Evolutionary conservation across 2,797 vertebrate genomes (phyloP), one percentile per base, ranked within the genome.

Genomic region (Stomatorhinus walkeri): DNA sequence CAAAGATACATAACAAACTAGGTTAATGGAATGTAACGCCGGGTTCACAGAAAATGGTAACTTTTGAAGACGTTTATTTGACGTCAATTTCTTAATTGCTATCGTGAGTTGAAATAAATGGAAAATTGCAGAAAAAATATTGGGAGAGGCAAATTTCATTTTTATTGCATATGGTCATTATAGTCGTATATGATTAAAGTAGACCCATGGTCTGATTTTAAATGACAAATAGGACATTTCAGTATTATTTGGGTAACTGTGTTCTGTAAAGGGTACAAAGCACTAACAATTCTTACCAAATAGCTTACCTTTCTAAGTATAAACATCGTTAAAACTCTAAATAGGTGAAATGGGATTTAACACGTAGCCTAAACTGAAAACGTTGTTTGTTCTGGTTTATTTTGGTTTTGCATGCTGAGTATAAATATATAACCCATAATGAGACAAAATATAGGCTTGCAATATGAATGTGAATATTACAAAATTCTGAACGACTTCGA

Each of bases 11-110:
- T 32, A 87, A 89, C 43, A 89, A 56, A 83, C 88, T 76, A 76
- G 14, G 19, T 91, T 28, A 56, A 86, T 93, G 94, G 94, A 95
- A 95, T 92, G 91, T 91, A 91, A 91, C 90, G 86, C 91, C 89
- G 91, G 90, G 93, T 94, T 93, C 91, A 92, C 91, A 93, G 91
- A 92, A 93, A 89, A 90, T 87, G 91, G 32, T 19, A 12, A 40
- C 56, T 52, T 89, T 89, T 91, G 76, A 81, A 89, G 79, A 91
- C 90, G 86, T 32, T 36, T 79, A 89, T 86, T 90, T 93, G 88
- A 88, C 49, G 22, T 90, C 88, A 90, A n/a, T 22, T 64, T 36
- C 61, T 72, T 89, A 52, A 85, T 64, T 43, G 19, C 56, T 32
- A 19, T 56, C 79, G 59, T 24, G 49, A 68, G 87, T 36, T 36